Base-by-base conservation (phyloP, 1,140 invertebrate species). In the Papilio machaon region DNA sequence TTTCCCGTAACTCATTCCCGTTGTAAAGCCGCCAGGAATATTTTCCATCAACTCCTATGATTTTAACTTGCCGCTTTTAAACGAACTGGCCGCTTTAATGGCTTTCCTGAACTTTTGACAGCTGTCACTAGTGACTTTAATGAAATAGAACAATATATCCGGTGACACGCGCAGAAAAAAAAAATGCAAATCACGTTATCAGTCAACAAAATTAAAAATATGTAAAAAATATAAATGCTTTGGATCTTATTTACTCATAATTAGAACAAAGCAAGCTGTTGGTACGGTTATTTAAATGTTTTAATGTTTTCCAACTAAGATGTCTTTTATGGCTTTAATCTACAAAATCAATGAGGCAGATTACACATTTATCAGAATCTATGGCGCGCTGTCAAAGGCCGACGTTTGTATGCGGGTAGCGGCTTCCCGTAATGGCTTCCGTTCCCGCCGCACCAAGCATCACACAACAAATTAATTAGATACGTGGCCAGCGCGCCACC, bases 91-190 rank as follows among this genome's bases (percentile, higher is more conserved):
- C 49, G n/a, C 52, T 54, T 35, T 77, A 77, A 77, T 77, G 49
- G 75, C 49, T 78, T 78, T 35, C 54, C 35, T n/a, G 49, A 78
- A 60, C 76, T 78, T 78, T 78, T 58, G 76, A 58, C 76, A 78
- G 76, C 15, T 78, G 76, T 78, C 54, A 60, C 49, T 7, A 35
- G 11, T 38, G 52, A 58, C 38, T 78, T 38, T 17, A 78, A 78
- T 70, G n/a, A 67, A 17, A 70, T 23, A 30, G 60, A 60, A 19
- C 19, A 64, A 64, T 8, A 17, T 23, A 64, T 23, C 9, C 60
- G 60, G 60, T 64, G 23, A 60, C 17, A 60, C n/a, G 19, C 54
- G n/a, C n/a, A 19, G 17, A 58, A 8, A 17, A 58, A 58, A 19
- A 58, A 58, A 9, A 58, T 58, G 17, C 17, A n/a, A 58, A 58